Percentiles rank a stretch among this genome's conserved stretches.
These are phyloP conservation scores for Microtus pennsylvanicus DNA, from an alignment of 2,113 vertebrate species.

Conservation along the genomic window DNA sequence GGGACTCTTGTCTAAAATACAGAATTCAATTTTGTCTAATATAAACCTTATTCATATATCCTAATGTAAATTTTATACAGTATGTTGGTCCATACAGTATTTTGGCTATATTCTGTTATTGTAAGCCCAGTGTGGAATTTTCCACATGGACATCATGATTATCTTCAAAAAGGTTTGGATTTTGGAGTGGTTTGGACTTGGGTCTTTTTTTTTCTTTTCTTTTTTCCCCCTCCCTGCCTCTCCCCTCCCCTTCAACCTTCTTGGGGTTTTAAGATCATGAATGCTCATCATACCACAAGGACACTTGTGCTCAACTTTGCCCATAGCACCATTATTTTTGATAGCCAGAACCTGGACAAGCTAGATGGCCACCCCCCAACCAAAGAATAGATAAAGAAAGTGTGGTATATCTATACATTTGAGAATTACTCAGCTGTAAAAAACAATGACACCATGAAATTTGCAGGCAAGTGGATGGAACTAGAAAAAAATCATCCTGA, in stretches of 20 bases:
- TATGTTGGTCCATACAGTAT: not conserved
- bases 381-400: not conserved
- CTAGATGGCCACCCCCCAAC: not conserved
- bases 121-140: not conserved
- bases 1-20: not conserved
- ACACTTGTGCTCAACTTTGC: not conserved
- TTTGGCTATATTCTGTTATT: not conserved
- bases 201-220: not conserved
- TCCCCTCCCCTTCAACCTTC: no score
- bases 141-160: not conserved
- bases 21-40: not conserved
- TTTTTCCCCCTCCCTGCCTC: no score
- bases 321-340: not conserved
- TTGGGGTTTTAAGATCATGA: not conserved
- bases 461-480: not conserved
- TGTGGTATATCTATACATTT: not conserved
- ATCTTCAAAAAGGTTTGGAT: not conserved
- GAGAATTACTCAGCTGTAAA: not conserved
- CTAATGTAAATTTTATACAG: not conserved
- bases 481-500: not conserved
- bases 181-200: not conserved
- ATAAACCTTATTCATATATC: not conserved
- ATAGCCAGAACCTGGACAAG: not conserved
- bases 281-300: not conserved
- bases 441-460: not conserved